Evolutionary conservation across 2,888 invertebrate genomes (phyloP), one percentile per base, ranked within the genome.

Genomic region (Nebria brevicollis): DNA sequence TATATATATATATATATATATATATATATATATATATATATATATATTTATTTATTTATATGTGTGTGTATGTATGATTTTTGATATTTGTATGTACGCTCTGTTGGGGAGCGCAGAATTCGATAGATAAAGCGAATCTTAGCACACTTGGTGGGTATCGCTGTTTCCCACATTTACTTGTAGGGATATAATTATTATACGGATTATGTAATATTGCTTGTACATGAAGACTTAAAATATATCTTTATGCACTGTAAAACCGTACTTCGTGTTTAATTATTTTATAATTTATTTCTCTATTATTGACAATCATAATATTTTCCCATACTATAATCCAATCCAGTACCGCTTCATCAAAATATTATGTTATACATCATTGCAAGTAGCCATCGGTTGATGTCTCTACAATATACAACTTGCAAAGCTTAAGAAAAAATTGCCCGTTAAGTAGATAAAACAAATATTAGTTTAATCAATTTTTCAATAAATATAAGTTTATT

Each of bases 201-300:
- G 91, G 91, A 92, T 91, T 92, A 91, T 92, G 91, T 92, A 92
- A 90, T 92, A 92, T 92, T 92, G 93, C 93, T 93, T 93, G 93
- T 93, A 93, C 92, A 93, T 93, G 93, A 93, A 93, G 91, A 93
- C 93, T 93, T 92, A 92, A 93, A 93, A 92, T 91, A 91, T 93
- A 93, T 93, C 93, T 93, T 93, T 93, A 93, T 93, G 93, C 93
- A 93, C 93, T 92, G 91, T 92, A 87, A 72, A 72, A 66, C 65
- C 66, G 42, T 75, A 70, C 26, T 26, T n/a, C 75, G 8, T 43
- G 5, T 68, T 68, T 11, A 41, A 15, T 66, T 66, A 66, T 66
- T 66, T 25, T 66, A 66, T 25, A 66, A 66, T 66, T 0, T 34
- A 34, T 4, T 34, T 34, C 5, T 34, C 34, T 34, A 34, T 34